phyloP scores from a whole-genome alignment of 1,140 invertebrate species.

The Matsumurasca onukii region DNA sequence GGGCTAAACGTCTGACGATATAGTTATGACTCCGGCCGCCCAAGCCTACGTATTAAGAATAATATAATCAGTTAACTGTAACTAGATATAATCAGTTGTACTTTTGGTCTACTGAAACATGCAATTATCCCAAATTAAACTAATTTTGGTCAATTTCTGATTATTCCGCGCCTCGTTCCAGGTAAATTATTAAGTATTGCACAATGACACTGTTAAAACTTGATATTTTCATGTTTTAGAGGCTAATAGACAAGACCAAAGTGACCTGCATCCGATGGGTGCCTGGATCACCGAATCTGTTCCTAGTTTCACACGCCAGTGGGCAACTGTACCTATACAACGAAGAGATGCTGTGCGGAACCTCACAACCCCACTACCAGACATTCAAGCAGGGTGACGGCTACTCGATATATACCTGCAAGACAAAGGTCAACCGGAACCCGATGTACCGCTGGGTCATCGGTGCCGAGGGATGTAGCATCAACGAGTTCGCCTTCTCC shows the following conservation, averaged over 20 bases:
- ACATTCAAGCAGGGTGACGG: slow-evolving; percentile 94
- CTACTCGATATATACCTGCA: slow-evolving; percentile 92
- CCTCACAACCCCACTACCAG: slow-evolving; percentile 84
- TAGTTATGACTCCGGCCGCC: too few relatives aligned
- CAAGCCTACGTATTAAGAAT: too few relatives aligned
- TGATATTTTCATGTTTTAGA: slow-evolving; percentile 65
- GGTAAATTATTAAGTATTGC: too few relatives aligned
- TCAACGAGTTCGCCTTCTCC: slow-evolving; percentile 98
- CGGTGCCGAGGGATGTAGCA: slow-evolving; percentile 79
- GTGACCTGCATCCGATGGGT: slow-evolving; percentile 99
- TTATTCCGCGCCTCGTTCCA: too few relatives aligned
- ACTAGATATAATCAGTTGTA: too few relatives aligned
- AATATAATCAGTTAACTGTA: too few relatives aligned
- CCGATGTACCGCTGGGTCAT: slow-evolving; percentile 88
- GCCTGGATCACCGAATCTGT: slow-evolving; percentile 88
- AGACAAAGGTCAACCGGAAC: slow-evolving; percentile 95
- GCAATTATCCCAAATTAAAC: too few relatives aligned
- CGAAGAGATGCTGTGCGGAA: slow-evolving; percentile 89
- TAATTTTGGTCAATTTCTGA: too few relatives aligned
- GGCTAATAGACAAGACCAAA: slow-evolving; percentile 96
- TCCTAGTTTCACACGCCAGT: slow-evolving; percentile 91
- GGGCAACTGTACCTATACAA: slow-evolving; percentile 99
- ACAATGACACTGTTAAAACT: too few relatives aligned
- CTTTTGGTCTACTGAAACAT: too few relatives aligned
- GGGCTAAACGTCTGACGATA: too few relatives aligned